Base-by-base conservation (phyloP, 2,113 vertebrate species). In the Erythrocercus mccallii region DNA sequence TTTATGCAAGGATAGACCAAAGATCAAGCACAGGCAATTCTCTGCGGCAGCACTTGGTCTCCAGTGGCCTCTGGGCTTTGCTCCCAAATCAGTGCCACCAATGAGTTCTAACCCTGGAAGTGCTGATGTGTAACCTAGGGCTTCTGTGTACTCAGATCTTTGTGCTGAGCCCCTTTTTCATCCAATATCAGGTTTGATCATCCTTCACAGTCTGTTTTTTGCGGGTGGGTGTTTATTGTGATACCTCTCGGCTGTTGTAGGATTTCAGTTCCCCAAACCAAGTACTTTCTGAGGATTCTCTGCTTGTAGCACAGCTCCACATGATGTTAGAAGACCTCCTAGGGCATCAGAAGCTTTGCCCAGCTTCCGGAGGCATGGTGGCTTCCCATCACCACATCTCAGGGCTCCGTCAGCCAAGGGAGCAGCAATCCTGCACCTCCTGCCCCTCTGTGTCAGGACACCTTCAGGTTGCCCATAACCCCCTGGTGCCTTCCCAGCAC, bases 191-290 rank as follows among this genome's bases (percentile, higher is more conserved):
- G 92, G 68, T 79, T 23, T 73, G 87, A 1, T 95, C 83, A 81
- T 96, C 91, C 79, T 97, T 83, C 13, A 18, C 24, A 40, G 37
- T 69, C 24, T 83, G 4, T 31, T 35, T 68, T 71, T 51, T 37
- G 22, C 48, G 17, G 42, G 2, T 28, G 44, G 35, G 74, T 54
- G 37, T 86, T 61, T 50, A 60, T 37, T 93, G 71, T 76, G 77
- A 35, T 54, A 68, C 72, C 2, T 20, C 84, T 92, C 80, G 86
- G 83, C 78, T 81, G 6, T 27, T 66, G 76, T 92, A 95, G 93
- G 91, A 86, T 92, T 94, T 90, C n/a, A 27, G 60, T 91, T 96
- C 86, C 87, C 71, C 58, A 84, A 68, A 92, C 72, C 82, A 40
- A 81, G 65, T 47, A 70, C 65, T 71, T 94, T 50, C 86, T 24